These are phyloP conservation scores for Hyposoter dolosus DNA, from an alignment of 2,888 invertebrate genomes.

Conservation along the genomic window DNA sequence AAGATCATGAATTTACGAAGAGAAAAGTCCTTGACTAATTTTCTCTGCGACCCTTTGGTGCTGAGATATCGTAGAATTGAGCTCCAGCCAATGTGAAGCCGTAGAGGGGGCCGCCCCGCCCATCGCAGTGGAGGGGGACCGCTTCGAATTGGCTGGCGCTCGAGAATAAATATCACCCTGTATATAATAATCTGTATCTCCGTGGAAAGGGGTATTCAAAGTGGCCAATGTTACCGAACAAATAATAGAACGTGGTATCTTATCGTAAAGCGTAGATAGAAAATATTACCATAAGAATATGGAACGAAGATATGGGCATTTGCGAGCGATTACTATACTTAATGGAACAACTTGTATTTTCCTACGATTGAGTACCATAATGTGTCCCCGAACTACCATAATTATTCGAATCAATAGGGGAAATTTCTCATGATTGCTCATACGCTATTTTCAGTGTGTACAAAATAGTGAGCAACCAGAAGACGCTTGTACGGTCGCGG, in stretches of 20 bases:
- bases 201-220: background rate
- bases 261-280: background rate
- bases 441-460: background rate
- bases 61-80: background rate
- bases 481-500: background rate
- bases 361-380: background rate
- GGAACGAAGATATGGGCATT: background rate
- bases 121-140: background rate
- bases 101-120: background rate
- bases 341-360: background rate
- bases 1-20: background rate
- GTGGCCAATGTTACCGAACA: background rate
- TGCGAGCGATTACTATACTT: conserved; percentile 5
- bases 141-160: background rate
- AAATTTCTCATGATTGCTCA: background rate
- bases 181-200: background rate
- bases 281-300: conserved; percentile 4
- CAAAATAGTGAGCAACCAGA: background rate
- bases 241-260: conserved; percentile 11
- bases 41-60: background rate
- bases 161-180: background rate
- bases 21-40: background rate
- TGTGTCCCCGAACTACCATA: conserved; percentile 7
- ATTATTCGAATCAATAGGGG: background rate
- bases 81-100: background rate